These are phyloP conservation scores for Melanotaenia duboulayi DNA, from an alignment of 2,113 vertebrate species.

Conservation along the genomic window DNA sequence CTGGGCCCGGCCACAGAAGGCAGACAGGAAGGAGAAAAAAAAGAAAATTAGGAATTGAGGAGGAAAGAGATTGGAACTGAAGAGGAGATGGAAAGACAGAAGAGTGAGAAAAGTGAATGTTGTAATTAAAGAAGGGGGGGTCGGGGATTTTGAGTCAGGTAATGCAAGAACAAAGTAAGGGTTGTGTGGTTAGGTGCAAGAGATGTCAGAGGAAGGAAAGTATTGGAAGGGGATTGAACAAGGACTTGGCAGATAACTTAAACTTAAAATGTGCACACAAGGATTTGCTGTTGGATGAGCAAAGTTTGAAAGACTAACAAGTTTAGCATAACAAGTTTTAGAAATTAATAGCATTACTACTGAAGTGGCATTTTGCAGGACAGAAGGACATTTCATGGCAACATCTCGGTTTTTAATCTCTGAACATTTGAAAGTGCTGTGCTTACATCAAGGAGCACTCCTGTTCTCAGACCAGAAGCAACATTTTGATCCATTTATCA, in stretches of 20 bases:
- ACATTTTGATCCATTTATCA: conserved; percentile 74
- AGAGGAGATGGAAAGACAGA: conserved; percentile 33
- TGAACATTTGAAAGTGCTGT: conserved; percentile 57
- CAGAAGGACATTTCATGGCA: conserved; percentile 44
- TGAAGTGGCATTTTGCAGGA: conserved; percentile 46
- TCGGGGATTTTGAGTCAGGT: background rate
- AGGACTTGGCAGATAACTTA: conserved; percentile 21
- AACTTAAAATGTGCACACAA: conserved; percentile 14
- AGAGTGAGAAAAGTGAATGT: conserved; percentile 5
- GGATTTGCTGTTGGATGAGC: conserved; percentile 21
- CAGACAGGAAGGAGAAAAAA: conserved; percentile 29
- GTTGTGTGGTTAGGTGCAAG: conserved; percentile 21
- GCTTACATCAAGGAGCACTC: conserved; percentile 44
- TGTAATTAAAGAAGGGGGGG: background rate
- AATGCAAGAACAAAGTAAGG: conserved; percentile 28
- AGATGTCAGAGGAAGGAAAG: conserved; percentile 1
- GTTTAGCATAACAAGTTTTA: conserved; percentile 44
- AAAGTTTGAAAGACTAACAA: conserved; percentile 48
- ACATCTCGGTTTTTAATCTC: conserved; percentile 54
- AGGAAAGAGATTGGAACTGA: conserved; percentile 49
- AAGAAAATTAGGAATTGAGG: conserved; percentile 35
- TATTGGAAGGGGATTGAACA: conserved; percentile 7
- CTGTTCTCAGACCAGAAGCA: conserved; percentile 51
- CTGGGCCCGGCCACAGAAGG: conserved; percentile 33
- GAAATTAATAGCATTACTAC: conserved; percentile 47